phyloP scores from a whole-genome alignment of 2,797 vertebrate species.

The Adelosebastes latens region DNA sequence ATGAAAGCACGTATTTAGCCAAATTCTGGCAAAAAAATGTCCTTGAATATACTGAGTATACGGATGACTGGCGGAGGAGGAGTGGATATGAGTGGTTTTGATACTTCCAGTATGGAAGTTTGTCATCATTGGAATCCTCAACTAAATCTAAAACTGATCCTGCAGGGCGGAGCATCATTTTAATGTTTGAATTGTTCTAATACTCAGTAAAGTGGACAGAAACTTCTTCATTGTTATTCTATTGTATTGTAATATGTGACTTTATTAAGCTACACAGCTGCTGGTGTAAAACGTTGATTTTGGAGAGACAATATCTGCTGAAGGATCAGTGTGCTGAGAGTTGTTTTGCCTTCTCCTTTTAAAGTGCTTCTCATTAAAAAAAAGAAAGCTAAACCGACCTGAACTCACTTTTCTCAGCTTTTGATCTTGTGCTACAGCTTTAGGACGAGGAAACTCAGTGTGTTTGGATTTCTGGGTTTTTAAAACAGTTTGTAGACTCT shows the following conservation, averaged over 20 bases:
- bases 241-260: too few species aligned
- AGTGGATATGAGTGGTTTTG: conserved; percentile 27
- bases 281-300: too few species aligned
- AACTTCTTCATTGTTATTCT: neutral
- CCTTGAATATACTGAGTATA: neutral
- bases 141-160: neutral
- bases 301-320: too few species aligned
- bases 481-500: neutral
- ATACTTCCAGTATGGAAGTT: conserved; percentile 23
- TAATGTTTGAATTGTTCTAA: neutral
- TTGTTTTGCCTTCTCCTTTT: neutral
- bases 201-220: neutral
- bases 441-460: neutral
- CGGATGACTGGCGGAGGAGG: conserved; percentile 1
- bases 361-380: neutral
- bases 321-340: too few species aligned
- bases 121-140: conserved; percentile 10
- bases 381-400: neutral
- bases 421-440: neutral
- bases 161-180: neutral
- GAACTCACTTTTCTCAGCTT: neutral
- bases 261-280: too few species aligned
- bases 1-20: conserved; percentile 16
- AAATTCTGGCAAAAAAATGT: conserved; percentile 3
- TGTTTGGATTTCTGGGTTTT: neutral